phyloP scores from a whole-genome alignment of 2,888 invertebrate species.

The Eupsilia transversa region DNA sequence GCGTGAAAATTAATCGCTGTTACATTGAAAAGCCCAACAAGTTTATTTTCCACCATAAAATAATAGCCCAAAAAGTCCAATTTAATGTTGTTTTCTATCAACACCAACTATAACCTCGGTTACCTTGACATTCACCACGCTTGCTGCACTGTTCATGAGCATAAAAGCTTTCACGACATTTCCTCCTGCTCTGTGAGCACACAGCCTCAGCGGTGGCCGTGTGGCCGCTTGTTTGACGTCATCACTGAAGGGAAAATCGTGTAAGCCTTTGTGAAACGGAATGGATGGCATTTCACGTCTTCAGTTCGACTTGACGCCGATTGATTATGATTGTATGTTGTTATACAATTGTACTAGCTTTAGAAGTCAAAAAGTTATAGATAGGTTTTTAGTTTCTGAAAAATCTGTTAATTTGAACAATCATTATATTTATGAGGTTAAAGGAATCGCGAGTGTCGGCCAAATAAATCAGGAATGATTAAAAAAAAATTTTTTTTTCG shows the following conservation, averaged over 20 bases:
- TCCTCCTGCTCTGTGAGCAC: conserved; percentile 6
- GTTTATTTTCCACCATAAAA: background rate
- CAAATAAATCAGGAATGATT: background rate
- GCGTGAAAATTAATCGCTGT: too few species aligned
- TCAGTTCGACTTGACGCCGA: conserved; percentile 15
- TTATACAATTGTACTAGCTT: background rate
- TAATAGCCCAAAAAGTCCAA: background rate
- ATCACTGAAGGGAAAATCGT: conserved; percentile 37
- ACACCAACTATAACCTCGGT: background rate
- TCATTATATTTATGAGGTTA: background rate
- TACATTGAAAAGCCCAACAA: too few species aligned
- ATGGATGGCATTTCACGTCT: conserved; percentile 12
- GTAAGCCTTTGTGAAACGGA: conserved; percentile 22
- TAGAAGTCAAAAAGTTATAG: background rate
- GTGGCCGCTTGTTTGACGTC: conserved; percentile 33
- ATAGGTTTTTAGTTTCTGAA: background rate
- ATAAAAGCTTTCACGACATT: conserved; percentile 20
- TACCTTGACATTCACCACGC: conserved; percentile 1
- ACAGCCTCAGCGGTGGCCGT: background rate
- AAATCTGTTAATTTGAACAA: background rate
- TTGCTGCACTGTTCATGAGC: background rate
- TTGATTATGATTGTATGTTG: conserved; percentile 11
- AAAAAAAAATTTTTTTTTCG: background rate
- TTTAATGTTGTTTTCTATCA: too few species aligned
- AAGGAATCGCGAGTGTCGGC: background rate